Evolutionary conservation across 2,797 vertebrate species (phyloP).

Genomic region (Coreius guichenoti): DNA sequence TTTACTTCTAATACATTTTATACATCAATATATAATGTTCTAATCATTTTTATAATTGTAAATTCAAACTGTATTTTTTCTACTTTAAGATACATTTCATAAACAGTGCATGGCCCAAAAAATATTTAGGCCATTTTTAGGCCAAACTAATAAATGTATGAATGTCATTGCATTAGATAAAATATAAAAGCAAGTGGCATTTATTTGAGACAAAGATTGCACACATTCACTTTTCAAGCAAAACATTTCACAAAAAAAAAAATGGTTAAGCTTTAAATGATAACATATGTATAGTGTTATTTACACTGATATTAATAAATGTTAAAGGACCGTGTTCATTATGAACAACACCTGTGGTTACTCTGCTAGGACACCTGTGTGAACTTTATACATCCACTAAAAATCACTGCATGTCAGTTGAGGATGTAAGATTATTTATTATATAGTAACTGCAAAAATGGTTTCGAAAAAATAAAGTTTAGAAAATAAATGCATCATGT

Average conservation of each 20-base stretch:
- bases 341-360: not conserved
- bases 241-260: not conserved
- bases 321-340: not conserved
- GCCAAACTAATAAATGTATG: not conserved
- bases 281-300: not conserved
- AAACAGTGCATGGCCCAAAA: not conserved
- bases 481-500: too few species aligned
- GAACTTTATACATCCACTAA: not conserved
- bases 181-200: not conserved
- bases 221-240: not conserved
- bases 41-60: not conserved
- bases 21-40: not conserved
- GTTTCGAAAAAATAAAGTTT: not conserved
- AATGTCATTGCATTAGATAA: not conserved
- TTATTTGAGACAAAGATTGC: not conserved
- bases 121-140: not conserved
- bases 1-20: not conserved
- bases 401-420: not conserved
- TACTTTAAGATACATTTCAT: not conserved
- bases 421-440: not conserved
- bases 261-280: not conserved
- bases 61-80: not conserved
- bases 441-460: not conserved
- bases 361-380: not conserved
- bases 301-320: not conserved